These are phyloP conservation scores for Crenichthys baileyi DNA, from an alignment of 2,797 vertebrate species.

Conservation along the genomic window DNA sequence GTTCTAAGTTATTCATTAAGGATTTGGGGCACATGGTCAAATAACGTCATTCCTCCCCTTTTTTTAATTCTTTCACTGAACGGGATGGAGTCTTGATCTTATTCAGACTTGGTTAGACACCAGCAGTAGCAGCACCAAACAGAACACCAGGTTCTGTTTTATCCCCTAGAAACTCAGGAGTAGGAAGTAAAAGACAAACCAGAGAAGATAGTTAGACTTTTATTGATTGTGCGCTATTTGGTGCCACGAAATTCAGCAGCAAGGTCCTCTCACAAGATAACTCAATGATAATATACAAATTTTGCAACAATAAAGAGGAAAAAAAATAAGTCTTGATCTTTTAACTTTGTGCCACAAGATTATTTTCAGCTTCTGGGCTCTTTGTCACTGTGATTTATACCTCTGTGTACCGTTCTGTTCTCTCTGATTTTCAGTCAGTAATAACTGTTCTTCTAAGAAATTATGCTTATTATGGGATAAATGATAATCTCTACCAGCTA, in stretches of 20 bases:
- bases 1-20: slow-evolving; percentile 99
- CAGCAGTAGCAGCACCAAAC: slow-evolving; percentile 50
- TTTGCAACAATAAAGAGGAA: slow-evolving; percentile 3
- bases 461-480: not conserved
- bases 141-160: slow-evolving; percentile 45
- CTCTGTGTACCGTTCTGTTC: slow-evolving; percentile 4
- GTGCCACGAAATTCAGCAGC: slow-evolving; percentile 48
- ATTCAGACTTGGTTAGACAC: slow-evolving; percentile 73
- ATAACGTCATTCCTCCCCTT: slow-evolving; percentile 93
- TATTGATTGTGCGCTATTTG: slow-evolving; percentile 58
- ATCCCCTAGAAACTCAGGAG: slow-evolving; percentile 46
- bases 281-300: slow-evolving; percentile 5
- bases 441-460: not conserved
- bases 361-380: slow-evolving; percentile 28
- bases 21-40: slow-evolving; percentile 98
- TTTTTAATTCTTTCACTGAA: slow-evolving; percentile 76
- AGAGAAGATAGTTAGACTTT: slow-evolving; percentile 22
- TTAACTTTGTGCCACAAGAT: slow-evolving; percentile 23
- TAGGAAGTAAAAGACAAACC: slow-evolving; percentile 47
- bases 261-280: slow-evolving; percentile 5
- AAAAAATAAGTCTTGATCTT: slow-evolving; percentile 17
- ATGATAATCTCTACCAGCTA: not conserved
- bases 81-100: slow-evolving; percentile 83
- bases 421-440: slow-evolving; percentile 8
- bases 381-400: slow-evolving; percentile 16